A percentile compares a stretch with the other conserved stretches of the same genome.
These are phyloP conservation scores for Actinopyga echinites DNA, from an alignment of 53 echinoderm and acorn worm species.

Conservation along the genomic window DNA sequence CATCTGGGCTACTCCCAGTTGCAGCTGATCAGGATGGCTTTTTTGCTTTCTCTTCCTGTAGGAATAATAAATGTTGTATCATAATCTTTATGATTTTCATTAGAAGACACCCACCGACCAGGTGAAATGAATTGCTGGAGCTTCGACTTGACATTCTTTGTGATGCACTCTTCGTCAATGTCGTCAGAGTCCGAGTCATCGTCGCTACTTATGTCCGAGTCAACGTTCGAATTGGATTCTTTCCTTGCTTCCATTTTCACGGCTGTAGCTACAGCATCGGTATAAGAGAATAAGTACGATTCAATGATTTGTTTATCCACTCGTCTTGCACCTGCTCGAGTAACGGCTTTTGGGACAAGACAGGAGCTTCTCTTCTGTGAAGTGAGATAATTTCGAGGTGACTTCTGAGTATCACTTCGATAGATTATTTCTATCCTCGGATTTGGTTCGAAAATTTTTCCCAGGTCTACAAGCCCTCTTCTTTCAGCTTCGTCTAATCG, in stretches of 20 bases:
- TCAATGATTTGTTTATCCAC: neutral
- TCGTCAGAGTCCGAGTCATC: neutral
- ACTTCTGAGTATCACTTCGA: neutral
- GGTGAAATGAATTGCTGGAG: neutral
- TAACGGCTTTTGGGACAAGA: neutral
- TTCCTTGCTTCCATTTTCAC: neutral
- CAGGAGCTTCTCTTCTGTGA: neutral
- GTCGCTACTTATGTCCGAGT: neutral
- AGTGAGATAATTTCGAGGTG: neutral
- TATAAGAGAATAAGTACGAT: neutral
- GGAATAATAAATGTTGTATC: neutral
- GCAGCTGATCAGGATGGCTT: neutral
- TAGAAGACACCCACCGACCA: neutral
- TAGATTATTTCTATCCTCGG: neutral
- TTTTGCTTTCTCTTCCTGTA: neutral
- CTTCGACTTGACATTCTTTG: neutral
- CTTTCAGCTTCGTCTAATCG: neutral
- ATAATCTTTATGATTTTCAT: neutral
- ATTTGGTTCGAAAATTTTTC: neutral
- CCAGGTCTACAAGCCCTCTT: neutral
- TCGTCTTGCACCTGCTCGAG: neutral
- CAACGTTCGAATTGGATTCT: neutral
- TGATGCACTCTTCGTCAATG: neutral
- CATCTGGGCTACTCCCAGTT: no score
- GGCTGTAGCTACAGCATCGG: slow-evolving; percentile 9